Conservation (phyloP, 2,888 invertebrate species). For the Aricia artaxerxes region DNA sequence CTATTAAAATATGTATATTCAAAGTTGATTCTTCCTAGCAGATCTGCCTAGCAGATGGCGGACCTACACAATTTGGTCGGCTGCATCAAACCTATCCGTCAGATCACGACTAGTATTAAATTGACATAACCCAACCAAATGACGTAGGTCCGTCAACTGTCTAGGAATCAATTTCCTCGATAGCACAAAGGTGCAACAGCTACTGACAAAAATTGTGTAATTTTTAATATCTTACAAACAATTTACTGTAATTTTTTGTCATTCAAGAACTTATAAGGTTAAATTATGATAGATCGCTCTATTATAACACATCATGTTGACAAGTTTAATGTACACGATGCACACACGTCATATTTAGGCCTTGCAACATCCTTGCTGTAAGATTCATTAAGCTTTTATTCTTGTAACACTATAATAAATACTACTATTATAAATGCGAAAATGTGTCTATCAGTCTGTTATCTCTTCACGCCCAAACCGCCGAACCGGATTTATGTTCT, state of each 20-base stretch:
- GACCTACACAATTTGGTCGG: no score
- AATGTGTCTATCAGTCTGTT: no score
- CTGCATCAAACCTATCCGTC: no score
- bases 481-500: background rate
- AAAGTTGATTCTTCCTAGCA: no score
- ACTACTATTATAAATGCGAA: background rate
- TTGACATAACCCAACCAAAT: no score
- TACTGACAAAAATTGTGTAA: no score
- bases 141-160: no score
- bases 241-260: background rate
- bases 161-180: no score
- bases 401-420: background rate
- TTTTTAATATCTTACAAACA: background rate
- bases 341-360: background rate
- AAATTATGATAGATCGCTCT: background rate
- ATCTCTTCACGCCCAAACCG: background rate
- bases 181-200: no score
- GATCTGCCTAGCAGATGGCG: no score
- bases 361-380: background rate
- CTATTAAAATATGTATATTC: no score
- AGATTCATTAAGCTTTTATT: background rate
- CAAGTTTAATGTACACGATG: background rate
- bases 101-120: no score
- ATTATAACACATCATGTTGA: background rate
- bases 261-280: background rate